Base-by-base conservation (phyloP, 2,113 vertebrate species). In the Trichomycterus rosablanca region DNA sequence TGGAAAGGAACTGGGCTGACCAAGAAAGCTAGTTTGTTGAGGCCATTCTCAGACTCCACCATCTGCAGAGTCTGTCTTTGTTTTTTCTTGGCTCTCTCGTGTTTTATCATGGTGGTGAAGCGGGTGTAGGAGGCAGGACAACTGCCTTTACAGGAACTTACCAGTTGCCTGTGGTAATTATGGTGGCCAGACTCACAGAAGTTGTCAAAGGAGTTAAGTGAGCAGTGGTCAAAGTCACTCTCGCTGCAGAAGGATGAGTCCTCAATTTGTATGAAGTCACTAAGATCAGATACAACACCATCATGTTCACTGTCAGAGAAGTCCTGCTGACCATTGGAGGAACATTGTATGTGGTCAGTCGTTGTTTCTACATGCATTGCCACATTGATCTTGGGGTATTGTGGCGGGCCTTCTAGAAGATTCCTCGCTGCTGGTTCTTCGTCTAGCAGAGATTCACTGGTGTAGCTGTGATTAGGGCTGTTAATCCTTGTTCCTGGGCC, bases 231-330 rank as follows among this genome's bases (percentile, higher is more conserved):
- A 42, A 97, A 93, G 53, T 98, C 96, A 54, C 92, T 97, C 78
- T 98, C 96, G 7, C 94, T 98, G 76, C 95, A 98, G 56, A 96
- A 94, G 5, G 96, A 98, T 0, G 96, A 98, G 20, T 94, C 95
- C 70, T 98, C 96, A 45, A 93, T 89, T 24, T 70, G 72, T 15
- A 74, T 64, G 22, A 70, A 74, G 63, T 74, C 72, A 24, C 30
- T 63, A 75, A 90, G 78, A 55, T 93, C 90, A 10, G 91, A 92
- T 58, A 89, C 83, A 2, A 87, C 59, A 3, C 87, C 90, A 0
- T 98, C 96, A 12, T 91, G 93, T 71, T 98, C 95, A 0, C 93
- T 97, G 78, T 97, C 96, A 0, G 93, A 95, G 66, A 87, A 91
- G 26, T 98, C 93, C 16, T 83, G 24, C 0, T 86, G 87, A 0